Evolutionary conservation across 1,140 invertebrate species (phyloP), one percentile per base, ranked within the genome.

Genomic region (Acromyrmex echinatior): DNA sequence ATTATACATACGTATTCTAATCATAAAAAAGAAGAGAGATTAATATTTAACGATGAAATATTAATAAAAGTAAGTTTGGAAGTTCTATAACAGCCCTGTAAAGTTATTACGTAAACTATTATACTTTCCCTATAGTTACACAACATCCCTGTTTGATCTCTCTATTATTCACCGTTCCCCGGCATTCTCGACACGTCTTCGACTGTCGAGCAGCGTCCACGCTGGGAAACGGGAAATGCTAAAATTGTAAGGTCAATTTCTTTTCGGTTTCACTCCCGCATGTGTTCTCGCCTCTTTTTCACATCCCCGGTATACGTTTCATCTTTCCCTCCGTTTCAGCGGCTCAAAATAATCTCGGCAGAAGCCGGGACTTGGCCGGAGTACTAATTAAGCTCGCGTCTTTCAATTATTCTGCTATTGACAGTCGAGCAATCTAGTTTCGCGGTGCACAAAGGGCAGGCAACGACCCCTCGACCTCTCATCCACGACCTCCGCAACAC

Each of bases 361-460:
- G 49, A 71, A 70, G 21, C 28, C 31, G n/a, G 21, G 49, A 81
- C 49, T 81, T 39, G 66, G 31, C 49, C 78, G 65, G 79, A 65
- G 60, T 89, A 86, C 90, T 92, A 92, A 92, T 92, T 92, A 90
- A 88, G 85, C 66, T 77, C 78, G 87, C 81, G 79, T 88, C 86
- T 92, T 91, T 91, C 89, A 88, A 93, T 91, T 93, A 91, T 89
- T 89, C 89, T 92, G 90, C 60, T 90, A 91, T 92, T 91, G 92
- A 91, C 92, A 92, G 80, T 87, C 77, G 66, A 62, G 86, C 85
- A 91, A 89, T 93, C 84, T 73, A 88, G 76, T 87, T 88, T 68
- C 62, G 65, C 70, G 45, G 65, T 53, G 86, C 62, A 90, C 88
- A 90, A 91, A 90, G 89, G 49, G 51, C 86, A 73, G 60, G 65